phyloP scores from a whole-genome alignment of 1,140 invertebrate species.

The Drosophila seguyi region DNA sequence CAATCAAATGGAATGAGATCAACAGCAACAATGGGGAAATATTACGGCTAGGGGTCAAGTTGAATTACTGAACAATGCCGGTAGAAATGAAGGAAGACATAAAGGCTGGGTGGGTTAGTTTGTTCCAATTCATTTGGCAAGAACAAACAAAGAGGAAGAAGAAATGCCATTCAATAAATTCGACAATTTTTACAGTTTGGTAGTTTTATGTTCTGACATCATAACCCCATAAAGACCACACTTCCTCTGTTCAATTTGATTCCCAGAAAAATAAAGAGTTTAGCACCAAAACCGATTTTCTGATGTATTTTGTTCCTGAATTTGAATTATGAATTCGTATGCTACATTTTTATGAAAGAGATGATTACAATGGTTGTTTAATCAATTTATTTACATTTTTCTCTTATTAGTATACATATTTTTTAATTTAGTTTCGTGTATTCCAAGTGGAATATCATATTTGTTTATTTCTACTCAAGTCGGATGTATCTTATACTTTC shows the following conservation, averaged over 20 bases:
- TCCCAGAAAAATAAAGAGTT: conserved; percentile 7
- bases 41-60: conserved; percentile 61
- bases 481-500: background rate
- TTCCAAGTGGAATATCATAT: background rate
- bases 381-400: background rate
- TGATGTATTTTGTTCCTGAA: background rate
- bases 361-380: background rate
- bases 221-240: conserved; percentile 24
- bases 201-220: conserved; percentile 39
- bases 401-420: too few species aligned
- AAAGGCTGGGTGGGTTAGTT: conserved; percentile 24
- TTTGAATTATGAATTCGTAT: background rate
- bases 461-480: background rate
- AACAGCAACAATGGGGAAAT: conserved; percentile 37
- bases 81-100: background rate
- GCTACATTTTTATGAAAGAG: background rate
- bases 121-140: conserved; percentile 78
- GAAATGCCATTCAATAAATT: conserved; percentile 67
- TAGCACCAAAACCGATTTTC: background rate
- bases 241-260: background rate
- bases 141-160: conserved; percentile 39
- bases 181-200: conserved; percentile 53
- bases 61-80: conserved; percentile 68
- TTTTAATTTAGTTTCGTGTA: background rate
- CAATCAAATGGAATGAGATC: conserved; percentile 35